Base-by-base conservation (phyloP, 2,113 vertebrate species). In the Miniopterus natalensis region DNA sequence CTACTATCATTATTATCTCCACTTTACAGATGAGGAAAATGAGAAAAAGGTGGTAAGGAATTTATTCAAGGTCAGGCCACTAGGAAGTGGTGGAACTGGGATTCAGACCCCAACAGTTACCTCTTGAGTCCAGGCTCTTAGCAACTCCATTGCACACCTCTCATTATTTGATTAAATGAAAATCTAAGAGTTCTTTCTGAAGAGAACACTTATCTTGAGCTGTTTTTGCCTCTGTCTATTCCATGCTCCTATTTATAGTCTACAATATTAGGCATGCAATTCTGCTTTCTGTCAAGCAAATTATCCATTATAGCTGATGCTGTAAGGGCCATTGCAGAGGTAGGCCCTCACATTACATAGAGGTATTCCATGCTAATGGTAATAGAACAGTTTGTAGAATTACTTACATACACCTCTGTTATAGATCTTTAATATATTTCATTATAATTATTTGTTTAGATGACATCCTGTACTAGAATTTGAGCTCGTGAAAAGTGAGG, bases 1-100 rank as follows among this genome's bases (percentile, higher is more conserved):
- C 27, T 31, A 25, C 55, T 66, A 7, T 77, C n/a, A 18, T 40
- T 51, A 83, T 81, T 49, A 75, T 57, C 42, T 40, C 57, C 74
- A 94, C 86, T 91, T 92, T 61, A 84, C 47, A 87, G 59, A 61
- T 51, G 59, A 88, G 40, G 23, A 93, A 61, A 96, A 90, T 40
- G n/a, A 90, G 73, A 57, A 65, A 42, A 57, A 36, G 2, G 8
- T 25, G 31, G 23, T 14, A 83, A 90, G 23, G 14, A 53, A 85
- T 27, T 51, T 79, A n/a, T 11, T 31, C 51, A 87, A 45, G n/a
- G 17, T 51, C 21, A 92, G 25, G 20, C n/a, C 9, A 7, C 21
- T 77, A 61, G n/a, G 17, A 74, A 88, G 5, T 42, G 3, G 40
- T 49, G 27, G 2, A 7, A 4, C 2, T 42, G 29, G 20, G n/a